phyloP scores from a whole-genome alignment of 2,113 vertebrate species.

The Oreochromis aureus region DNA sequence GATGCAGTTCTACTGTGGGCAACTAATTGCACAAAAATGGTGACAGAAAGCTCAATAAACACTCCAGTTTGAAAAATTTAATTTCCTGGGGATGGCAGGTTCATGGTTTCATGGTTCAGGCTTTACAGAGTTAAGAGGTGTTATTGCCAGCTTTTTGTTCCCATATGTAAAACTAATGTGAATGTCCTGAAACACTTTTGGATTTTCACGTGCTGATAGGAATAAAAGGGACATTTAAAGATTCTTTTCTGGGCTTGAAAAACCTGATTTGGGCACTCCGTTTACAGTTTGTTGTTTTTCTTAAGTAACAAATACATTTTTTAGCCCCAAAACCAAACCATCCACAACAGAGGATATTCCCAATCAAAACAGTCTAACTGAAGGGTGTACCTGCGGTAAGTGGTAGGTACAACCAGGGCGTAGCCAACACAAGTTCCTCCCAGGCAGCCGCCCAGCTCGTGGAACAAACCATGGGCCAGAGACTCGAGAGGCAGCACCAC shows the following conservation, averaged over 20 bases:
- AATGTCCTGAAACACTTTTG: background rate
- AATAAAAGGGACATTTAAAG: background rate
- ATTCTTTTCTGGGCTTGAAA: background rate
- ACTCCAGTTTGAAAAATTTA: accelerated
- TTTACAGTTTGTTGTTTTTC: background rate
- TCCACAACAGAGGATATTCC: background rate
- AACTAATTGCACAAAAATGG: accelerated
- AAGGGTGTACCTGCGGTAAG: constrained; percentile 85
- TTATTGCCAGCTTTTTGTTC: background rate
- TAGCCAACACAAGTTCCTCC: constrained; percentile 95
- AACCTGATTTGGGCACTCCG: background rate
- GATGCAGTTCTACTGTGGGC: background rate
- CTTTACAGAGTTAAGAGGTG: background rate
- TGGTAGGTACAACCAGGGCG: constrained; percentile 90
- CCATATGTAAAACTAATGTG: background rate
- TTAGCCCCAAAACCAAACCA: background rate
- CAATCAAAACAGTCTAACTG: background rate
- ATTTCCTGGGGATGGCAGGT: background rate
- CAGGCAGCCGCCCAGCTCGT: constrained; percentile 89
- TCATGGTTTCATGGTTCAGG: background rate
- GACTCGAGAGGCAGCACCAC: constrained; percentile 92
- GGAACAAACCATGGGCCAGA: constrained; percentile 88
- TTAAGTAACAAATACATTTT: background rate
- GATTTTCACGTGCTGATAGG: background rate
- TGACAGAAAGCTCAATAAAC: background rate